Conservation (phyloP, 2,797 vertebrate species). For the Artibeus jamaicensis region DNA sequence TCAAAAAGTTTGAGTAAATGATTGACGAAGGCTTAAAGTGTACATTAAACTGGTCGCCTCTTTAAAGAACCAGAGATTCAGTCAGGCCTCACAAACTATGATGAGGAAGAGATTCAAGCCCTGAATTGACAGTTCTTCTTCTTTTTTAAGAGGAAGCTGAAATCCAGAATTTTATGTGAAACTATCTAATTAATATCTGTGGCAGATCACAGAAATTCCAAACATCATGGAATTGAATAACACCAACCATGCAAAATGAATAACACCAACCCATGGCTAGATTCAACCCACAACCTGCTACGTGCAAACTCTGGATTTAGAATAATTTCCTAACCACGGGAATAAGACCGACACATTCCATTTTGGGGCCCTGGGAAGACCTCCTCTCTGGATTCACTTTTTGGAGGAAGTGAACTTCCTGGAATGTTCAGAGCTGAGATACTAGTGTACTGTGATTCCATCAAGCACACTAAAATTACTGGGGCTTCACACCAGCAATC, state of each 20-base stretch:
- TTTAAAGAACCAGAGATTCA: not conserved
- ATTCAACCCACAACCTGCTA: not conserved
- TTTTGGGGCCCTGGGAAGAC: not conserved
- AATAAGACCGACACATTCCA: not conserved
- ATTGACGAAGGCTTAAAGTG: not conserved
- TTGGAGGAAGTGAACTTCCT: not conserved
- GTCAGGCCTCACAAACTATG: not conserved
- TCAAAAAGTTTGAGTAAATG: not conserved
- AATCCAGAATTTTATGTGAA: constrained; percentile 5
- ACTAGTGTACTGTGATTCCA: not conserved
- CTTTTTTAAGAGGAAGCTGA: not conserved
- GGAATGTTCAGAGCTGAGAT: not conserved
- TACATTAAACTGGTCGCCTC: not conserved
- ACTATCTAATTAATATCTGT: not conserved
- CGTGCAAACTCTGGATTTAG: not conserved
- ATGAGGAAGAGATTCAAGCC: not conserved
- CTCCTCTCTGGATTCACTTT: not conserved
- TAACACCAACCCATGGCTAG: not conserved
- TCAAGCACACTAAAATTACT: not conserved
- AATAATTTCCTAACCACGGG: not conserved
- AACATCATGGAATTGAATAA: too few species aligned
- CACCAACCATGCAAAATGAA: not conserved
- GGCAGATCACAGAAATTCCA: not conserved
- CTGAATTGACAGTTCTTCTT: not conserved
- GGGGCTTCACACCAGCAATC: not conserved